Percentiles rank a stretch among this genome's conserved stretches.
phyloP scores from a whole-genome alignment of 2,888 invertebrate species.

The Lymantria monacha region DNA sequence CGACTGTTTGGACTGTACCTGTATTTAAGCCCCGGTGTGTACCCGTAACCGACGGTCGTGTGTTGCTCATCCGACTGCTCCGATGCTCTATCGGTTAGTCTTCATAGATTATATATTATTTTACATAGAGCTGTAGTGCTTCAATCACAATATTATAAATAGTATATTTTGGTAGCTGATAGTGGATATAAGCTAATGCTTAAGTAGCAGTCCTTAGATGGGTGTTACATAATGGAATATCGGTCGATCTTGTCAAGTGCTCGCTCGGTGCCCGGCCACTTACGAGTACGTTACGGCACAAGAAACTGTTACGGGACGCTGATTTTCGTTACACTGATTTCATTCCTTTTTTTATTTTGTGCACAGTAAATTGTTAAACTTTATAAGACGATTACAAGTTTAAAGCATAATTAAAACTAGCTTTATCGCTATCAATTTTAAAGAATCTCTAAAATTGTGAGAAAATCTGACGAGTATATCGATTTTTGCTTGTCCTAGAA shows the following conservation, averaged over 20 bases:
- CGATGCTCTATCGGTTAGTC: constrained; percentile 77
- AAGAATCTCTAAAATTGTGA: constrained; percentile 11
- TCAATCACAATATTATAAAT: constrained; percentile 22
- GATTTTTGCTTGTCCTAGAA: constrained; percentile 24
- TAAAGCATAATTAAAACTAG: constrained; percentile 37
- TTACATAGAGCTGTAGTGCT: constrained; percentile 26
- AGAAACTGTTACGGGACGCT: constrained; percentile 36
- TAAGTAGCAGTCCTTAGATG: constrained; percentile 34
- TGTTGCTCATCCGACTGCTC: constrained; percentile 76
- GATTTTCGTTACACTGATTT: constrained; percentile 29
- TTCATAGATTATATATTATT: constrained; percentile 23
- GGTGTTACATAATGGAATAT: constrained; percentile 55
- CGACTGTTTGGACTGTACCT: constrained; percentile 45
- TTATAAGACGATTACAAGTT: constrained; percentile 1
- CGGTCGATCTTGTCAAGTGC: constrained; percentile 38
- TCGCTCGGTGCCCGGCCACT: constrained; percentile 33
- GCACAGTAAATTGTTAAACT: constrained; percentile 8
- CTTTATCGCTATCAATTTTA: constrained; percentile 26
- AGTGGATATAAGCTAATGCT: constrained; percentile 33
- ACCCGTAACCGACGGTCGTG: constrained; percentile 59
- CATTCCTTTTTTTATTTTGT: constrained; percentile 22
- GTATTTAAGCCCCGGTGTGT: constrained; percentile 45
- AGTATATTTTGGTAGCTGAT: constrained; percentile 19
- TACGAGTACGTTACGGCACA: constrained; percentile 33
- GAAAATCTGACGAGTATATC: constrained; percentile 25